Conservation (phyloP, 2,113 vertebrate genomes). For the Lamprotornis superbus region DNA sequence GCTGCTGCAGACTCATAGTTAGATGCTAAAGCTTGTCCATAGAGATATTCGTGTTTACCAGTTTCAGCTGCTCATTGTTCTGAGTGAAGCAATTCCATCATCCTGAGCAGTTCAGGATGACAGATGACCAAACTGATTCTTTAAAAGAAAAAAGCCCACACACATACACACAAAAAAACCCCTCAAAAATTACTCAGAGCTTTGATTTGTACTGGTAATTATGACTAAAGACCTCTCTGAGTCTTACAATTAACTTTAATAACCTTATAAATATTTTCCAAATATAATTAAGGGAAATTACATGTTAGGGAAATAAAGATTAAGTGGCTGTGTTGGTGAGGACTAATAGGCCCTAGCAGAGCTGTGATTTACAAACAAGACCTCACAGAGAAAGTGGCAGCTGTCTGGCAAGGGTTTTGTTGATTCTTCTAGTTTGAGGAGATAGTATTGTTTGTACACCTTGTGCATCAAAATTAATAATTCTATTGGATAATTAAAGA, state of each 20-base stretch:
- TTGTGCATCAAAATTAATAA: not conserved
- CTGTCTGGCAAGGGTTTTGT: not conserved
- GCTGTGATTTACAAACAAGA: not conserved
- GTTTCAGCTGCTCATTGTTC: not conserved
- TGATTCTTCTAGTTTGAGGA: not conserved
- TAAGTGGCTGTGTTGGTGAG: not conserved
- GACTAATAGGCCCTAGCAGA: not conserved
- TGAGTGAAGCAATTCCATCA: not conserved
- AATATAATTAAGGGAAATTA: conserved; percentile 9
- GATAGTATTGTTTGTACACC: not conserved
- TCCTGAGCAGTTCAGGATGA: not conserved
- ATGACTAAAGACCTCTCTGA: not conserved
- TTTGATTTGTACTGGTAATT: not conserved
- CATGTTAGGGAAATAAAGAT: not conserved
- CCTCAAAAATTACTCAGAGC: not conserved
- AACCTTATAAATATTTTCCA: not conserved
- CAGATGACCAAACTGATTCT: not conserved
- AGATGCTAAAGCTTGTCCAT: not conserved
- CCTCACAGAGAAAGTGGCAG: not conserved
- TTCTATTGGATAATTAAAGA: not conserved
- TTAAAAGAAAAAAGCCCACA: not conserved
- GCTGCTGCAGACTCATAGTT: not conserved
- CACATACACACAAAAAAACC: rapidly evolving
- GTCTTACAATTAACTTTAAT: conserved; percentile 6
- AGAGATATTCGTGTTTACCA: not conserved